These are phyloP conservation scores for Serripes groenlandicus DNA, from an alignment of 2,888 invertebrate species.

Conservation along the genomic window DNA sequence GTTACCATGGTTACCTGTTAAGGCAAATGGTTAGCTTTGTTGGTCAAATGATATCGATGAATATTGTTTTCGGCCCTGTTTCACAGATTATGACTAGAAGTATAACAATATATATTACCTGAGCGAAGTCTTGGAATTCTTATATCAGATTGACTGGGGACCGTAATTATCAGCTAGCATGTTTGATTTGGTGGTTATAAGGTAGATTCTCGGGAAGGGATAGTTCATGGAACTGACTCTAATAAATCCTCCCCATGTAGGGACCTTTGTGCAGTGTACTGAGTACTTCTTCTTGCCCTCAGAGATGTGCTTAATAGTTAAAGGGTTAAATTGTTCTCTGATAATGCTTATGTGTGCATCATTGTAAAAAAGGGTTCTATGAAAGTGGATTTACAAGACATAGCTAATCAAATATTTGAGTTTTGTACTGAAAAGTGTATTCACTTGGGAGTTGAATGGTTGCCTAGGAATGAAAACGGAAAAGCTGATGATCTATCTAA, in stretches of 20 bases:
- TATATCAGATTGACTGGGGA: slow-evolving; percentile 3
- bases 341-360: slow-evolving; percentile 26
- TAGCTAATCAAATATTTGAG: too few relatives aligned
- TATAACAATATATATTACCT: too few relatives aligned
- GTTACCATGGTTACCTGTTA: neutral
- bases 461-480: too few relatives aligned
- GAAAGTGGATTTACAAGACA: too few relatives aligned
- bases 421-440: too few relatives aligned
- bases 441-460: too few relatives aligned
- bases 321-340: slow-evolving; percentile 21
- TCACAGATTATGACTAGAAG: too few relatives aligned
- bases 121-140: slow-evolving; percentile 23
- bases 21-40: slow-evolving; percentile 2
- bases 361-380: too few relatives aligned
- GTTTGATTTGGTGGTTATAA: slow-evolving; percentile 10
- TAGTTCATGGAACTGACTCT: slow-evolving; percentile 7
- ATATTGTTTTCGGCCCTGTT: neutral
- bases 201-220: slow-evolving; percentile 15
- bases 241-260: slow-evolving; percentile 12
- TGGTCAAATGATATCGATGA: slow-evolving; percentile 14
- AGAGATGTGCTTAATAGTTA: slow-evolving; percentile 5
- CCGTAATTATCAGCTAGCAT: neutral
- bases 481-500: too few relatives aligned
- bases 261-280: slow-evolving; percentile 22
- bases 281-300: slow-evolving; percentile 17